A percentile compares a stretch with the other conserved stretches of the same genome.
phyloP scores from a whole-genome alignment of 2,888 invertebrate genomes.

The Agapostemon virescens region DNA sequence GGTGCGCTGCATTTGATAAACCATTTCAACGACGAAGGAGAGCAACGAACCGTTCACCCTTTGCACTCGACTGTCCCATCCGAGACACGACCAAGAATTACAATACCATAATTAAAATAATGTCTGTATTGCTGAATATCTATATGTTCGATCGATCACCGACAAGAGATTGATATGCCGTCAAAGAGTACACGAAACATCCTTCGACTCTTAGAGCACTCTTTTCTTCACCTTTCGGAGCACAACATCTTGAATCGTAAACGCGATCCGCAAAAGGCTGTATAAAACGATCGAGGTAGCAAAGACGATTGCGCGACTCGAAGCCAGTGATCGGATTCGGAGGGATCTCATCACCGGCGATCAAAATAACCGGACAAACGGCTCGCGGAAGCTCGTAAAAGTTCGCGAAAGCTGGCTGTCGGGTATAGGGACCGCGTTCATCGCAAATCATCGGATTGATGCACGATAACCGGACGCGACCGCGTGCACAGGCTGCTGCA shows the following conservation, averaged over 20 bases:
- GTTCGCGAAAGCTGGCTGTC: constrained; percentile 7
- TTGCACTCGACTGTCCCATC: too few species aligned
- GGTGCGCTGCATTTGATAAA: too few species aligned
- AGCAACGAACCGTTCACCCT: too few species aligned
- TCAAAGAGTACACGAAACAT: background rate
- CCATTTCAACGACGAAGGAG: too few species aligned
- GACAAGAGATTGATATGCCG: too few species aligned
- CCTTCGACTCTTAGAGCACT: background rate
- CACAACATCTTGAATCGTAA: background rate
- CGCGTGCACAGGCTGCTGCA: constrained; percentile 12
- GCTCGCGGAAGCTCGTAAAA: constrained; percentile 7
- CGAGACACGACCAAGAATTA: too few species aligned
- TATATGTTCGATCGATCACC: too few species aligned
- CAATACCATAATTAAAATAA: too few species aligned
- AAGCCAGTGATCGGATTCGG: background rate
- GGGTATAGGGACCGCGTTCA: constrained; percentile 11
- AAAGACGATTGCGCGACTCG: background rate
- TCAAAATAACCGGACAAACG: constrained; percentile 20
- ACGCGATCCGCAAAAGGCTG: background rate
- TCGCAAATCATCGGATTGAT: constrained; percentile 52
- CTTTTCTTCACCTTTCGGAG: background rate
- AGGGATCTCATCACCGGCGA: background rate
- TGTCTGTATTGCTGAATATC: too few species aligned
- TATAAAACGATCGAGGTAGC: background rate
- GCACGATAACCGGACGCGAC: constrained; percentile 44